phyloP scores from a whole-genome alignment of 2,888 invertebrate genomes.

The Coelopa pilipes region DNA sequence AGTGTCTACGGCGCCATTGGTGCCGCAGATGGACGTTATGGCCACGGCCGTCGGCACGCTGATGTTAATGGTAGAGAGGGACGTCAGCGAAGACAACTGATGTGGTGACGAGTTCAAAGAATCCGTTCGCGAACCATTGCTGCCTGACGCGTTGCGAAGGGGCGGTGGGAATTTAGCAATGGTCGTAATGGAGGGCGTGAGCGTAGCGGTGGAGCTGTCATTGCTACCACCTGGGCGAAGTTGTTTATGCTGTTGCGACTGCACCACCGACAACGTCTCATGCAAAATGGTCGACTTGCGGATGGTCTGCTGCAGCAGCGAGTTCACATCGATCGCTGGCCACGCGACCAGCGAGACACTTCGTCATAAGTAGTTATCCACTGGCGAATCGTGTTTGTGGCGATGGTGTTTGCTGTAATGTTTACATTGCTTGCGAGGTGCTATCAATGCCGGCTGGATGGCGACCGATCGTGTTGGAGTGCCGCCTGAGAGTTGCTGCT shows the following conservation, averaged over 20 bases:
- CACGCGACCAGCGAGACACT: conserved; percentile 68
- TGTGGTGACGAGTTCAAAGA: conserved; percentile 40
- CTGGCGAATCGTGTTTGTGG: conserved; percentile 55
- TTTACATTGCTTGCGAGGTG: conserved; percentile 50
- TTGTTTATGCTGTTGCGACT: conserved; percentile 25
- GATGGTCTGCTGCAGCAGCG: conserved; percentile 65
- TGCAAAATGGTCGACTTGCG: conserved; percentile 62
- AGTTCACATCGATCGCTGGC: conserved; percentile 67
- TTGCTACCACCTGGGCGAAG: conserved; percentile 54
- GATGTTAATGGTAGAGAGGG: conserved; percentile 40
- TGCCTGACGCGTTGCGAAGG: conserved; percentile 30
- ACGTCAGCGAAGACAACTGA: conserved; percentile 49
- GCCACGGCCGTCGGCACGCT: conserved; percentile 46
- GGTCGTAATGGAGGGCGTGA: conserved; percentile 59
- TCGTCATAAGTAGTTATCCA: conserved; percentile 66
- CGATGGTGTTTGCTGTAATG: conserved; percentile 60
- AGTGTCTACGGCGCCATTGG: conserved; percentile 49
- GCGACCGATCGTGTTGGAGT: not conserved
- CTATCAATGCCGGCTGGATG: not conserved
- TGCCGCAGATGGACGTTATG: conserved; percentile 52
- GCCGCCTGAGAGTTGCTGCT: not conserved
- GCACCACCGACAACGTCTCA: conserved; percentile 53
- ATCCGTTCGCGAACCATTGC: conserved; percentile 27
- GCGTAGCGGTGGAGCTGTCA: conserved; percentile 62
- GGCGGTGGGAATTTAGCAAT: conserved; percentile 58